phyloP scores from a whole-genome alignment of 2,888 invertebrate genomes.

The Sinotaia quadrata region DNA sequence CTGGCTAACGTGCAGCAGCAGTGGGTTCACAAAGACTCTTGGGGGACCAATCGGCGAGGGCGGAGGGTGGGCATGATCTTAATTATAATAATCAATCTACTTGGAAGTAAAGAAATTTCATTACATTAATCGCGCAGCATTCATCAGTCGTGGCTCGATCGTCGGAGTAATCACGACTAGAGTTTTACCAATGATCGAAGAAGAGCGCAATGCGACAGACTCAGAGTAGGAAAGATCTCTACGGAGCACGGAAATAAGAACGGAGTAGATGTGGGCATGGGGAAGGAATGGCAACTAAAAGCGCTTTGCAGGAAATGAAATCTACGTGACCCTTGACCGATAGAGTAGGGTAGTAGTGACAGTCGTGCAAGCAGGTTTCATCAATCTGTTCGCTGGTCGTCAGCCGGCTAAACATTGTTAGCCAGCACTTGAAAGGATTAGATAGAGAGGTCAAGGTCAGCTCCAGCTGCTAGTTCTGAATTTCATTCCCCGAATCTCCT shows the following conservation, averaged over 20 bases:
- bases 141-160: constrained; percentile 12
- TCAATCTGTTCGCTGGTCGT: no score
- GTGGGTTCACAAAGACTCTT: no score
- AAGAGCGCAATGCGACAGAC: background rate
- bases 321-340: no score
- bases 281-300: background rate
- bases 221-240: background rate
- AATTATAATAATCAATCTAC: constrained; percentile 46
- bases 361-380: no score
- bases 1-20: background rate
- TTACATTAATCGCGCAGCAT: constrained; percentile 40
- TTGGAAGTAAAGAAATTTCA: constrained; percentile 49
- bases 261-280: background rate
- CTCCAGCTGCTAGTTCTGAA: no score
- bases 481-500: no score
- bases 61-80: constrained; percentile 23
- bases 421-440: no score
- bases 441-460: no score
- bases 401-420: no score
- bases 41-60: no score
- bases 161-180: constrained; percentile 24
- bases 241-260: background rate
- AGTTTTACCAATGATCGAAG: background rate
- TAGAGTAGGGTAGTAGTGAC: no score
- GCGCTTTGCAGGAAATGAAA: no score